Percentiles rank a stretch among this genome's conserved stretches.
phyloP scores from a whole-genome alignment of 1,140 invertebrate species.

The Elysia chlorotica region DNA sequence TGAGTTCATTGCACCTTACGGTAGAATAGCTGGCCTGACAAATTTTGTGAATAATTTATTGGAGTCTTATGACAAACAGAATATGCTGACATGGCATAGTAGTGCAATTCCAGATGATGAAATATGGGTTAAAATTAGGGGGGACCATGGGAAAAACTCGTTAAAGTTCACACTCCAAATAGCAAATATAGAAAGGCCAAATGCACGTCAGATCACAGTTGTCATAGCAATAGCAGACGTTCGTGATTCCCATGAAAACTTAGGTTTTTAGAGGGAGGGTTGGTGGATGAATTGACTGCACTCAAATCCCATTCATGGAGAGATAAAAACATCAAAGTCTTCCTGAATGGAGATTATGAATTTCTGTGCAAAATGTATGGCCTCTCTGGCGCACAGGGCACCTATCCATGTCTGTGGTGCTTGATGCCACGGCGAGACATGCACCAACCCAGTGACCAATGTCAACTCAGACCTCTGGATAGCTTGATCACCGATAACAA shows the following conservation, averaged over 20 bases:
- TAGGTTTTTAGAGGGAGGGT: background rate
- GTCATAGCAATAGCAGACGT: background rate
- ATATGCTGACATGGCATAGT: conserved; percentile 7
- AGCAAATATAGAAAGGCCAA: background rate
- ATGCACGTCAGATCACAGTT: background rate
- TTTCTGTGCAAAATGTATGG: conserved; percentile 16
- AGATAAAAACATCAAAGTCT: background rate
- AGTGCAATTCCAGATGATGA: conserved; percentile 1
- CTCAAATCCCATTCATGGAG: conserved; percentile 1
- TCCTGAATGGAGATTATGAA: conserved; percentile 13
- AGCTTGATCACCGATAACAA: background rate
- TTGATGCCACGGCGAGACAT: background rate
- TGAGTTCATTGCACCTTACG: background rate
- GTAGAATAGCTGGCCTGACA: background rate
- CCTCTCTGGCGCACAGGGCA: background rate
- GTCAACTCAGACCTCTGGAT: background rate
- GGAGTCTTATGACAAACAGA: background rate
- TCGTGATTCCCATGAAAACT: conserved; percentile 1
- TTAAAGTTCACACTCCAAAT: conserved; percentile 15
- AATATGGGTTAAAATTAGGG: conserved; percentile 14
- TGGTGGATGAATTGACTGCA: background rate
- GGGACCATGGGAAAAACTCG: conserved; percentile 9
- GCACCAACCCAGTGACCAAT: background rate
- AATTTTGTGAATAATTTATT: conserved; percentile 2
- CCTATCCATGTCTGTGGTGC: background rate